These are phyloP conservation scores for Chaetodon auriga DNA, from an alignment of 2,113 vertebrate genomes.

Conservation along the genomic window DNA sequence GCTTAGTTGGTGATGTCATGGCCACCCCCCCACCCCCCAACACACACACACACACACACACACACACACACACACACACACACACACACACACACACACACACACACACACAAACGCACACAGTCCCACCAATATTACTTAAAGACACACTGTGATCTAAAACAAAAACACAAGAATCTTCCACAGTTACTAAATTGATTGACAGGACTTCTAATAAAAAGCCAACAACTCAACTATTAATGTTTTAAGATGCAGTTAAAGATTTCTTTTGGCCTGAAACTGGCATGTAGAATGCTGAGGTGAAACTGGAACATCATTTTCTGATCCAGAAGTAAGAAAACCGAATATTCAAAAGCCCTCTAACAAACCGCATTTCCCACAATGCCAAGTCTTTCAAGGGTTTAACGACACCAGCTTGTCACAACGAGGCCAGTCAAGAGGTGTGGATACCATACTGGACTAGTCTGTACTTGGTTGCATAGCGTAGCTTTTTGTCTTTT, in stretches of 20 bases:
- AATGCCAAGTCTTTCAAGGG: too few relatives aligned
- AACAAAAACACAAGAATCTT: conserved; percentile 3
- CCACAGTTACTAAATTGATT: not conserved
- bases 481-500: too few relatives aligned
- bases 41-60: conserved; percentile 3
- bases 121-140: too few relatives aligned
- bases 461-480: too few relatives aligned
- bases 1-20: conserved; percentile 67
- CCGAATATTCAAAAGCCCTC: too few relatives aligned
- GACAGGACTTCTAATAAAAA: not conserved
- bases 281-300: not conserved
- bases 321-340: conserved; percentile 8
- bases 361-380: too few relatives aligned
- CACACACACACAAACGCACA: too few relatives aligned
- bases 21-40: conserved; percentile 34
- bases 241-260: not conserved
- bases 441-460: too few relatives aligned
- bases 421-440: too few relatives aligned
- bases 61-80: conserved; percentile 36
- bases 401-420: too few relatives aligned
- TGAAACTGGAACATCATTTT: not conserved
- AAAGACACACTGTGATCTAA: too few relatives aligned
- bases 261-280: not conserved
- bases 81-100: too few relatives aligned
- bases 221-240: not conserved